These are phyloP conservation scores for Onychomys torridus DNA, from an alignment of 2,797 vertebrate species.

Conservation along the genomic window DNA sequence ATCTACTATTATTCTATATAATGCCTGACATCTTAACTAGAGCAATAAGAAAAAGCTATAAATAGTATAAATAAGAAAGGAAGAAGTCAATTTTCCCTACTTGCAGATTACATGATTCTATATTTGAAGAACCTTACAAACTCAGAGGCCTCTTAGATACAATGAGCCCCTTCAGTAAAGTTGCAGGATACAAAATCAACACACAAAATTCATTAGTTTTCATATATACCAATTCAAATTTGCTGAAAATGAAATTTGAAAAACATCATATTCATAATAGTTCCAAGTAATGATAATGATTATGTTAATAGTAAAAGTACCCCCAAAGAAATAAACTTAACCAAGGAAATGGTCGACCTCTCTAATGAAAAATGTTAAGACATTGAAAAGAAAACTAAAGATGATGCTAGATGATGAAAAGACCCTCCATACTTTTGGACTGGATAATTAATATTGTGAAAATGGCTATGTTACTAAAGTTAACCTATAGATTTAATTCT, in stretches of 20 bases:
- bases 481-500: background rate
- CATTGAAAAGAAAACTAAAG: too few relatives aligned
- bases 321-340: background rate
- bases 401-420: background rate
- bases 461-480: background rate
- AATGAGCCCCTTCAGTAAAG: background rate
- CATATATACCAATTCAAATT: background rate
- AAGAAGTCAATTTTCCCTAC: background rate
- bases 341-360: background rate
- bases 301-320: background rate
- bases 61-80: too few relatives aligned
- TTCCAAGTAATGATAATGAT: background rate
- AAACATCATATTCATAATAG: background rate
- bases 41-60: too few relatives aligned
- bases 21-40: background rate
- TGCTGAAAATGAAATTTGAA: background rate
- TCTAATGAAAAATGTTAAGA: background rate
- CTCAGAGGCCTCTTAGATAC: background rate
- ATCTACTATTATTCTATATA: background rate
- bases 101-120: background rate
- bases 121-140: background rate
- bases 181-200: background rate
- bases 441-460: too few relatives aligned
- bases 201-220: background rate
- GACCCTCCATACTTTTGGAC: background rate